Evolutionary conservation across 2,888 invertebrate genomes (phyloP), one percentile per base, ranked within the genome.

Genomic region (Pemphredon lugubris): DNA sequence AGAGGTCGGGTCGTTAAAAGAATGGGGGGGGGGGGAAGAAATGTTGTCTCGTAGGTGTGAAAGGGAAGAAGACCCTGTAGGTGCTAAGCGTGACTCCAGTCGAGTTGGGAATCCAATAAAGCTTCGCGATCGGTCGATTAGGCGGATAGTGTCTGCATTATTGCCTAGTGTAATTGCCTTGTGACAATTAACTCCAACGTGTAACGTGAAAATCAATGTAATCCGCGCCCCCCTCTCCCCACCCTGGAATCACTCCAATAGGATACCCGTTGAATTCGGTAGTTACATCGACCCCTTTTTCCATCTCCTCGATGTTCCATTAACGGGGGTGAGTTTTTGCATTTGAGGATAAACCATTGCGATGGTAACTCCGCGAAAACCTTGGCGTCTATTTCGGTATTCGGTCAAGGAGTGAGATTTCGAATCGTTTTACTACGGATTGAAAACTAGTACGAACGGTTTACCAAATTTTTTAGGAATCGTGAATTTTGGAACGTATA

Each of bases 91-190:
- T 16, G 45, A 37, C 30, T 20, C n/a, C 37, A 66, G 50, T 42
- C 55, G 32, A 37, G 14, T 45, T 21, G 39, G 34, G 26, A 58
- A 64, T 68, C 63, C 55, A 72, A 76, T 72, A 63, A 72, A 72
- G 59, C 40, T 50, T 53, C 34, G 18, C 55, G 51, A 63, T 59
- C 48, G 59, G 5, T 53, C 63, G 61, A 67, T 76, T 60, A 68
- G 74, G 32, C 32, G 59, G 37, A 45, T 59, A 51, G 50, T n/a
- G 68, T 40, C 51, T 47, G 68, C 68, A 44, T 73, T 74, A 74
- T 74, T 74, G 68, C 34, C 39, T 40, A 44, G 13, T 48, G 68
- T 60, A 73, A 74, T 73, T 73, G 73, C 68, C 68, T n/a, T 47
- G 64, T 53, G 51, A 58, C 67, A 58, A 73, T 73, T 73, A 73